Evolutionary conservation across 2,888 invertebrate species (phyloP), one percentile per base, ranked within the genome.

Genomic region (Lithosia quadra): DNA sequence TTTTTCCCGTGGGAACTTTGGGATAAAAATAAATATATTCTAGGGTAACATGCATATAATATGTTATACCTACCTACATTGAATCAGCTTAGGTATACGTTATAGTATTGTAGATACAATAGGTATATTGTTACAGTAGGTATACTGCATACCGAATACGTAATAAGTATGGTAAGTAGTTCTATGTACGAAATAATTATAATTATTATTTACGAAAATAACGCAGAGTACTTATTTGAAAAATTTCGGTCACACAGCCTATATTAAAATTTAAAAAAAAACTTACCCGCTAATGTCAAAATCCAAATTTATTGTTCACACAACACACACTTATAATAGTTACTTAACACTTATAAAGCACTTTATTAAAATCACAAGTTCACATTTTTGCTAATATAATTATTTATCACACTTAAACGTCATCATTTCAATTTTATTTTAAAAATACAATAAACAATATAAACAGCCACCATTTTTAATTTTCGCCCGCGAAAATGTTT

Each of bases 391-490:
- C 86, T 76, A 82, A 67, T 83, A 81, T 85, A 82, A 76, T 82
- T 72, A 76, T 67, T 68, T 72, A 76, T 78, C 83, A 76, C 78
- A 67, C 70, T 75, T 78, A 59, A 81, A 80, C 77, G 87, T 88
- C 90, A 88, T 94, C 94, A 94, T 94, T 94, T 94, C 91, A 93
- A 91, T 88, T 94, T 94, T 75, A 93, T 94, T 93, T 94, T 94
- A 78, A 94, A 94, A 79, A 93, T 87, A 81, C 90, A 92, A 80
- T 90, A 94, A 63, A 91, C 90, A 77, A 91, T 89, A 71, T 90
- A 88, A 75, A 88, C 85, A 60, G 84, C 89, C 80, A 87, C 89
- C 91, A 92, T 91, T 76, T 86, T 91, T 75, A 88, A 84, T 87
- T 92, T 92, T 92, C 90, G 93, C 91, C 93, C 94, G 94, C 92